These are phyloP conservation scores for Trachelus troglodyta DNA, from an alignment of 2,888 invertebrate genomes.

Conservation along the genomic window DNA sequence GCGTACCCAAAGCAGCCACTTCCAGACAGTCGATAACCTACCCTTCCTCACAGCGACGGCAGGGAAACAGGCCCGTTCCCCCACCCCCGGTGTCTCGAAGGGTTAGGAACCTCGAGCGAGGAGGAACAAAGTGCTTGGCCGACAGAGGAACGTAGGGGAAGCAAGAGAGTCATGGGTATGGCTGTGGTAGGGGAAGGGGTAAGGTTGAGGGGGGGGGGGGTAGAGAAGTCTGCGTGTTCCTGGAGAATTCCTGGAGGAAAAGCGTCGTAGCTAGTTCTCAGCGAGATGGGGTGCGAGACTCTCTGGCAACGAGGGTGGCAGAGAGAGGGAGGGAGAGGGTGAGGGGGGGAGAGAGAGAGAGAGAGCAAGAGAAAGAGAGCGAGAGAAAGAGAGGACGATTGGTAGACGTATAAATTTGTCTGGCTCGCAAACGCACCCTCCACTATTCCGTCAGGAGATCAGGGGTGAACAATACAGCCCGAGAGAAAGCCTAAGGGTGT, in stretches of 20 bases:
- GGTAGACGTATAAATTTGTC: conserved; percentile 30
- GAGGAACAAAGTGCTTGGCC: background rate
- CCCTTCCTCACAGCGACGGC: conserved; percentile 27
- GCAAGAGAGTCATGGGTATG: background rate
- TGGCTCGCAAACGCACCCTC: conserved; percentile 19
- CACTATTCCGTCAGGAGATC: background rate
- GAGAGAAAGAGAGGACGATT: background rate
- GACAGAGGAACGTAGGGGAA: background rate
- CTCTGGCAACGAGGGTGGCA: background rate
- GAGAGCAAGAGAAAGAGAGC: background rate
- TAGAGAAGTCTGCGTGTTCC: background rate
- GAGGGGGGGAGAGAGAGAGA: conserved; percentile 1
- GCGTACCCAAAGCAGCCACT: background rate
- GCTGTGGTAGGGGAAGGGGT: background rate
- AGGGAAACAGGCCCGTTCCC: conserved; percentile 31
- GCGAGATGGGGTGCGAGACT: background rate
- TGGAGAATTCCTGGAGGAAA: background rate
- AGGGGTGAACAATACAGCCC: background rate
- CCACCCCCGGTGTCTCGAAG: conserved; percentile 13
- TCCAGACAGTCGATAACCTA: conserved; percentile 41
- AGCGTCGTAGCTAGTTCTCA: background rate
- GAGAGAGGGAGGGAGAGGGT: background rate
- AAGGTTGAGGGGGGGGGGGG: background rate
- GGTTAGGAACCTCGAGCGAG: background rate
- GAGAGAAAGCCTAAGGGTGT: background rate